phyloP scores from a whole-genome alignment of 2,113 vertebrate species.

The Datnioides undecimradiatus region DNA sequence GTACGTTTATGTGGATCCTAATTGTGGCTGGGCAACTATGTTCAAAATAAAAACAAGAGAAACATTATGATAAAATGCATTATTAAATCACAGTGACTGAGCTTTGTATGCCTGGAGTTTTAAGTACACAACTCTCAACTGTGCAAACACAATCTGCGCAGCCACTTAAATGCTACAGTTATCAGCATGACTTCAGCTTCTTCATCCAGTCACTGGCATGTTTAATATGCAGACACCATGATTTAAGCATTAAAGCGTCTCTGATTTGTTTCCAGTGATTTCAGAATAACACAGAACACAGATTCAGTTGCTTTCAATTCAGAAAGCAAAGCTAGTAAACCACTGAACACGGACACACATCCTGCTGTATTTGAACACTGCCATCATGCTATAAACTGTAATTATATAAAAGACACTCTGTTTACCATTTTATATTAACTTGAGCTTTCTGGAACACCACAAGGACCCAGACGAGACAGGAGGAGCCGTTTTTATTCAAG shows the following conservation, averaged over 20 bases:
- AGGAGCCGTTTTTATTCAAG: conserved; percentile 53
- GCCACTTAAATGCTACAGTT: neutral
- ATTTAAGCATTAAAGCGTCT: neutral
- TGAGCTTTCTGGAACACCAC: conserved; percentile 39
- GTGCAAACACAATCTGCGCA: conserved; percentile 16
- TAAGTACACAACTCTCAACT: neutral
- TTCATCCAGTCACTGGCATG: neutral
- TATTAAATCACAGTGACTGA: no score
- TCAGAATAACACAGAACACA: conserved; percentile 1
- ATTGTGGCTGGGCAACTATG: neutral
- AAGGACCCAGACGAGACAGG: conserved; percentile 18
- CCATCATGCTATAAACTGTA: conserved; percentile 26
- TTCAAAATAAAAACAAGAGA: neutral
- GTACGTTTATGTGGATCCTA: neutral
- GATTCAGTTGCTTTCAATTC: neutral
- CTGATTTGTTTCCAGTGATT: neutral
- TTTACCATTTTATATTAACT: conserved; percentile 44
- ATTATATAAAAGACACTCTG: conserved; percentile 25
- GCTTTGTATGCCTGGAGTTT: conserved; percentile 5
- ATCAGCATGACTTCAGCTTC: neutral
- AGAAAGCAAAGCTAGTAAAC: conserved; percentile 9
- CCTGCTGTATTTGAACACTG: conserved; percentile 3
- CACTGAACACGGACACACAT: neutral
- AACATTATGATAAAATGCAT: neutral
- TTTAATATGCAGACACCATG: neutral